Conservation (phyloP, 1,140 invertebrate species). For the Ylistrum balloti region DNA sequence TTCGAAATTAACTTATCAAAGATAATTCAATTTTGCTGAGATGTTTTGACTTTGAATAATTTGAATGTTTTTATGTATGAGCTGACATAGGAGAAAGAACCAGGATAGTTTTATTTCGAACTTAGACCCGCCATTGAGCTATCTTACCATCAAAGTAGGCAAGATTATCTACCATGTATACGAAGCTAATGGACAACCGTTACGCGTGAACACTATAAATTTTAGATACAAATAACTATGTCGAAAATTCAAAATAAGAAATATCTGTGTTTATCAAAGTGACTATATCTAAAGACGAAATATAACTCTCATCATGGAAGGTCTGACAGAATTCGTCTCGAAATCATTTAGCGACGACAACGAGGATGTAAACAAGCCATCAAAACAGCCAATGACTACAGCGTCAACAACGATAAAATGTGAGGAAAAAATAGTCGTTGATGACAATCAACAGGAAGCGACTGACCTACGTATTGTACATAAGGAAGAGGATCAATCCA, state of each 20-base stretch:
- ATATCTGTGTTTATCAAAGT: not conserved
- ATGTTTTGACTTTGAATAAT: slow-evolving; percentile 40
- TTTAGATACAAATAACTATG: not conserved
- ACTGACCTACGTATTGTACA: not conserved
- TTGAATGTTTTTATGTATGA: not conserved
- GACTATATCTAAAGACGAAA: not conserved
- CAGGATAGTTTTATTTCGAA: not conserved
- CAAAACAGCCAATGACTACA: not conserved
- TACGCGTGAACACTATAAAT: not conserved
- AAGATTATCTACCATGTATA: not conserved
- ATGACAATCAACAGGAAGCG: not conserved
- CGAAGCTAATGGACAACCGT: not conserved
- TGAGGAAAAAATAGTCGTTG: not conserved
- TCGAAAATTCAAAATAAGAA: not conserved
- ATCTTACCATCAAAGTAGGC: not conserved
- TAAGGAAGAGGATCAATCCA: not conserved
- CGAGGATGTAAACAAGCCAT: slow-evolving; percentile 9
- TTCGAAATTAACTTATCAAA: slow-evolving; percentile 36
- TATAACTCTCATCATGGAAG: not conserved
- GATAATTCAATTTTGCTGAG: slow-evolving; percentile 35
- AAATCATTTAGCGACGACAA: slow-evolving; percentile 2
- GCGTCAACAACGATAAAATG: slow-evolving; percentile 17
- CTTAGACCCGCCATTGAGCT: not conserved
- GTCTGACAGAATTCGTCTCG: not conserved
- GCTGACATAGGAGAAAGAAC: not conserved